Evolutionary conservation across 2,113 vertebrate genomes (phyloP).

Genomic region (Bombycilla garrulus): DNA sequence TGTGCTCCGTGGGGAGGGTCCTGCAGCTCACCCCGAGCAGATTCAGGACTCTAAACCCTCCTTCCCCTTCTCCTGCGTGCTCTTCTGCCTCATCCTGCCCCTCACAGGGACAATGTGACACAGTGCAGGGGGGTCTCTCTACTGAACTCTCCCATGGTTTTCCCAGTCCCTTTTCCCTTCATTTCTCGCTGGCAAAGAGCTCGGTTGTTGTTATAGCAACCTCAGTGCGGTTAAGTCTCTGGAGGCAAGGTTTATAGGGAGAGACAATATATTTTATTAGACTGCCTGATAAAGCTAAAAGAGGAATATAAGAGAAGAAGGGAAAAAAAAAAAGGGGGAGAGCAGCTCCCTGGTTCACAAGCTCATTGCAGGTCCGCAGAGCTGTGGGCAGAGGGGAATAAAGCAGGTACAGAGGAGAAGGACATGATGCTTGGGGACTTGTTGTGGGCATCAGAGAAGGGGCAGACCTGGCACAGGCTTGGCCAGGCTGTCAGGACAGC

Average conservation of each 20-base stretch:
- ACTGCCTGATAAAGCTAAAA: neutral
- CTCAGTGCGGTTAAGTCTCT: conserved; percentile 6
- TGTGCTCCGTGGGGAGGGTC: rapidly evolving
- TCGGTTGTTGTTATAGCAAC: conserved; percentile 54
- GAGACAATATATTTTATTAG: conserved; percentile 59
- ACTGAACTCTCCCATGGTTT: neutral
- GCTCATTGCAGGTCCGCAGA: neutral
- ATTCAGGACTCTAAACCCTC: neutral
- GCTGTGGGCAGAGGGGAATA: neutral
- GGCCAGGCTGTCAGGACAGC: neutral
- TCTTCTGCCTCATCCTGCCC: neutral
- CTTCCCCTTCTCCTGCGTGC: neutral
- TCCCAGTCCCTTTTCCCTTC: neutral
- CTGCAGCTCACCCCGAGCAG: neutral
- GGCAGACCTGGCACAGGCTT: rapidly evolving
- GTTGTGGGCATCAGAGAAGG: neutral
- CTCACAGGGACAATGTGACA: rapidly evolving
- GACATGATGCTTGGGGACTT: rapidly evolving
- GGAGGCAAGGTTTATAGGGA: conserved; percentile 57
- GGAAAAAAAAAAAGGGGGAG: neutral
- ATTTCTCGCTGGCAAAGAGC: conserved; percentile 13
- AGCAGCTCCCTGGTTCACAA: neutral
- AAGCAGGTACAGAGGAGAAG: neutral
- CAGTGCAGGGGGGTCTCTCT: neutral
- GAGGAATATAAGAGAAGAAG: neutral